phyloP scores from a whole-genome alignment of 2,888 invertebrate species.

The Drosophila rellima region DNA sequence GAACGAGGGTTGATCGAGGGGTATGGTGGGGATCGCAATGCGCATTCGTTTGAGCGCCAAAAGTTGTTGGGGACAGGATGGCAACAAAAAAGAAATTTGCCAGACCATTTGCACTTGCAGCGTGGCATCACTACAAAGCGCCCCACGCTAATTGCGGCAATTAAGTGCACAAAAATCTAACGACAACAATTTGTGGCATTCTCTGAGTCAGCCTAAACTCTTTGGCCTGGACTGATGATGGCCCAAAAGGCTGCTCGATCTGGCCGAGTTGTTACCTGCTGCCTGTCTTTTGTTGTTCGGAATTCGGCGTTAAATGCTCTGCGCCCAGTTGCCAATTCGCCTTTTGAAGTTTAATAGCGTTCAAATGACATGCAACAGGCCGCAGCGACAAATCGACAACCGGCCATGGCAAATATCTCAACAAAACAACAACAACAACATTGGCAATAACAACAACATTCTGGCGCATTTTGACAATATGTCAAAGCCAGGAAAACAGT shows the following conservation, averaged over 20 bases:
- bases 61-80: conserved; percentile 10
- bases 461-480: conserved; percentile 48
- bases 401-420: conserved; percentile 21
- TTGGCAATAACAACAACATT: conserved; percentile 27
- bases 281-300: conserved; percentile 63
- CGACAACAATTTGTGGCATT: conserved; percentile 66
- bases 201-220: conserved; percentile 40
- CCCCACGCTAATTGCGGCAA: conserved; percentile 81
- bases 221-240: conserved; percentile 1
- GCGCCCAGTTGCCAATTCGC: conserved; percentile 74
- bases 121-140: conserved; percentile 79
- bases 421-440: conserved; percentile 10
- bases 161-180: conserved; percentile 76
- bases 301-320: conserved; percentile 79
- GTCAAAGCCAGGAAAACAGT: conserved; percentile 37
- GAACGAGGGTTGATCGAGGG: neutral
- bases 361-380: conserved; percentile 56
- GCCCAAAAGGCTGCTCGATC: neutral
- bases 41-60: conserved; percentile 38
- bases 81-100: conserved; percentile 49
- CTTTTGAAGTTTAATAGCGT: conserved; percentile 78
- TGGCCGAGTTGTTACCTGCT: conserved; percentile 11
- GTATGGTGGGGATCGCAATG: conserved; percentile 8
- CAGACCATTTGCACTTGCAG: conserved; percentile 73
- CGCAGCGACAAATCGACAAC: conserved; percentile 30